phyloP scores from a whole-genome alignment of 2,113 vertebrate species.

The Brachyhypopomus occidentalis region DNA sequence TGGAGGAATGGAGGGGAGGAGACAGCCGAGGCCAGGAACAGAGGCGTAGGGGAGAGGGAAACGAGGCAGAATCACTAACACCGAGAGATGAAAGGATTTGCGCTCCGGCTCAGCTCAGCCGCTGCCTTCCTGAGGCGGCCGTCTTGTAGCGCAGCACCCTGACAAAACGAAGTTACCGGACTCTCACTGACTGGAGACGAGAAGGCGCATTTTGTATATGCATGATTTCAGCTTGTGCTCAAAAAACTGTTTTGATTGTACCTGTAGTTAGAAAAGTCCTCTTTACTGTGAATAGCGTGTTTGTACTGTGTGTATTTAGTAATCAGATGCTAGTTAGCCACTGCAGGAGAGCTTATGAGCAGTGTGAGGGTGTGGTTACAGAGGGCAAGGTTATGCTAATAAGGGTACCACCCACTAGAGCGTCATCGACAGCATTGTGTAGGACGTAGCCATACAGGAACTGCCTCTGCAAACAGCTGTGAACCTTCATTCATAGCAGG shows the following conservation, averaged over 20 bases:
- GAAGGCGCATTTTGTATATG: too few relatives aligned
- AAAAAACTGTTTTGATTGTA: too few relatives aligned
- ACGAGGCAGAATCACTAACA: constrained; percentile 88
- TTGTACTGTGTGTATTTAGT: constrained; percentile 56
- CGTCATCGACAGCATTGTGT: constrained; percentile 70
- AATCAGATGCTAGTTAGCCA: constrained; percentile 60
- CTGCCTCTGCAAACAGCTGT: too few relatives aligned
- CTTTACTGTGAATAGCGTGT: constrained; percentile 33
- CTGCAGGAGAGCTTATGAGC: constrained; percentile 80
- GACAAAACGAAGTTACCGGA: too few relatives aligned
- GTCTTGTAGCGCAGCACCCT: too few relatives aligned
- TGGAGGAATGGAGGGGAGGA: constrained; percentile 68
- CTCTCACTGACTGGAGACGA: too few relatives aligned
- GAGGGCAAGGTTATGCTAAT: constrained; percentile 65
- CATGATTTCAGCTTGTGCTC: too few relatives aligned
- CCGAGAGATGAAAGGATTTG: constrained; percentile 85
- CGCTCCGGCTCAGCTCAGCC: constrained; percentile 30
- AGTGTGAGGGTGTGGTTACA: constrained; percentile 74
- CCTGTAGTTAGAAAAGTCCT: too few relatives aligned
- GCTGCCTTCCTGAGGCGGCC: too few relatives aligned
- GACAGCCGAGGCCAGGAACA: constrained; percentile 67
- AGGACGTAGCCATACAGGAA: too few relatives aligned
- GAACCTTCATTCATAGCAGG: too few relatives aligned
- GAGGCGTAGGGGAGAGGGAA: constrained; percentile 80
- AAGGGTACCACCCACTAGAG: constrained; percentile 72